Base-by-base conservation (phyloP, 2,797 vertebrate species). In the Trachops cirrhosus region DNA sequence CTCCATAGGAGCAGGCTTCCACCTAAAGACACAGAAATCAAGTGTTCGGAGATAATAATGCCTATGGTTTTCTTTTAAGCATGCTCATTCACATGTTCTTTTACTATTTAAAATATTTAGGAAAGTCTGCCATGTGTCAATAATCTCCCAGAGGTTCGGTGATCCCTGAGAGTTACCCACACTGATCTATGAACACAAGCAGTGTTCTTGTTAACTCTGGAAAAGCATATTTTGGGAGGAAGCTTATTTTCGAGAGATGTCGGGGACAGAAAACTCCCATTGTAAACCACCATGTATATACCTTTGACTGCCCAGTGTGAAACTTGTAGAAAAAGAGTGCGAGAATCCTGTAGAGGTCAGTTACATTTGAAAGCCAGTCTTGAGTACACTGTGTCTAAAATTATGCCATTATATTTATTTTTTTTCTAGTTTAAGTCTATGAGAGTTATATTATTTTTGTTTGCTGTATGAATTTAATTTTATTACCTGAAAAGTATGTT, bases 401-500 rank as follows among this genome's bases (percentile, higher is more conserved):
- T 67, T 41, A 21, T 73, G 9, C 68, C 71, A 18, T 15, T 41
- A 19, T 50, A 16, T 78, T 75, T 83, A 34, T 83, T 73, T 26
- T 57, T 87, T 88, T 74, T 79, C 73, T 48, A 19, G 26, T 29
- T 21, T 34, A 71, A 24, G 32, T 46, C 16, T 48, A 4, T 46
- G 71, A 57, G 29, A n/a, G 37, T 29, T 14, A 4, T 15, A 3
- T 29, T 77, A 8, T 84, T 73, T 73, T 21, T 44, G 48, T 71
- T 82, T 70, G 26, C 39, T 89, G 3, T 74, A 15, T 54, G 10
- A 18, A 16, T 9, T 91, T 86, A 82, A 92, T 88, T 88, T 92
- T 94, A 85, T 86, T 57, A 68, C 73, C 73, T 91, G 89, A 95
- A 39, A 44, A 57, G 14, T 78, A 62, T 48, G 54, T 48, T 41